phyloP scores from a whole-genome alignment of 2,888 invertebrate species.

The Schizaphis graminum region DNA sequence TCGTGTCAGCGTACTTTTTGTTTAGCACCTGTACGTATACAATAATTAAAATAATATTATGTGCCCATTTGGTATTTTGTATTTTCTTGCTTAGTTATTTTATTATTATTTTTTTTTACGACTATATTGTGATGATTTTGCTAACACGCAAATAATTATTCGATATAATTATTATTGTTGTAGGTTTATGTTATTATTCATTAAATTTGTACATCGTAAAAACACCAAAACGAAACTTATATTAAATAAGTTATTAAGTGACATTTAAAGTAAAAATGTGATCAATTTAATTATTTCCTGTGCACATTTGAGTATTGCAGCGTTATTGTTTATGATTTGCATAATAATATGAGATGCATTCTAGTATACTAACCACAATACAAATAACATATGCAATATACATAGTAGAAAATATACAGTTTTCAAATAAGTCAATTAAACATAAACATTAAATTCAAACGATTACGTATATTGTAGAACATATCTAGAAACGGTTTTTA shows the following conservation, averaged over 20 bases:
- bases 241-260: not conserved
- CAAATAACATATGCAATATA: not conserved
- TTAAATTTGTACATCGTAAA: too few relatives aligned
- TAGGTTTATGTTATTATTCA: too few relatives aligned
- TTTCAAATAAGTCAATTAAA: not conserved
- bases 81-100: too few relatives aligned
- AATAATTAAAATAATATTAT: too few relatives aligned
- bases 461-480: not conserved
- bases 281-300: not conserved
- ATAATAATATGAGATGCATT: not conserved
- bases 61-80: too few relatives aligned
- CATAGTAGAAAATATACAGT: not conserved
- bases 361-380: not conserved
- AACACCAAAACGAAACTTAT: not conserved
- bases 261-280: not conserved
- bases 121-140: too few relatives aligned
- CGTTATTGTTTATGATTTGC: not conserved
- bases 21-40: too few relatives aligned
- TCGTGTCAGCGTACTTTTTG: too few relatives aligned
- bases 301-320: not conserved
- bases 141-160: too few relatives aligned
- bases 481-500: too few relatives aligned
- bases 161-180: too few relatives aligned
- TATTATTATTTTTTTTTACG: too few relatives aligned
- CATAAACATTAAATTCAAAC: not conserved